Conservation (phyloP, 2,797 vertebrate genomes). For the Betta splendens region DNA sequence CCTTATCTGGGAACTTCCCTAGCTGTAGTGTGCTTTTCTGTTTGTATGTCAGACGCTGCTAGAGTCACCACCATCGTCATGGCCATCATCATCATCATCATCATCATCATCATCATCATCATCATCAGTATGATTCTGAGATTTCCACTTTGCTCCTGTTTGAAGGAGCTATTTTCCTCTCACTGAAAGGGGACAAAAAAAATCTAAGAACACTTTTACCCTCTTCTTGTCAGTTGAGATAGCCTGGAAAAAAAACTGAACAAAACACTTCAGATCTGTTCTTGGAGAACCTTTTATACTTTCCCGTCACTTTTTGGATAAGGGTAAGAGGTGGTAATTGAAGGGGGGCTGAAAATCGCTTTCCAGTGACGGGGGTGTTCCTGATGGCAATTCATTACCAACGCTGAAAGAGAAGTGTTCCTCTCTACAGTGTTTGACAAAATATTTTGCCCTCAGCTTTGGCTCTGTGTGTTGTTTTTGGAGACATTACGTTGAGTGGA, state of each 20-base stretch:
- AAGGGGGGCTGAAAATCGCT: slow-evolving; percentile 45
- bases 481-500: slow-evolving; percentile 6
- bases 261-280: slow-evolving; percentile 40
- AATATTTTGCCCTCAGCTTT: slow-evolving; percentile 29
- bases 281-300: slow-evolving; percentile 15
- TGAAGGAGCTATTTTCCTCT: slow-evolving; percentile 55
- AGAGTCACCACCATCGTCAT: too few relatives aligned
- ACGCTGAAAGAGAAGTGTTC: slow-evolving; percentile 12
- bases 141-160: slow-evolving; percentile 37
- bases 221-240: slow-evolving; percentile 31
- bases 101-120: slow-evolving; percentile 14
- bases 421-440: slow-evolving; percentile 18
- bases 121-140: slow-evolving; percentile 29
- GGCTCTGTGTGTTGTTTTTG: slow-evolving; percentile 18
- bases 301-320: slow-evolving; percentile 20
- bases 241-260: slow-evolving; percentile 34
- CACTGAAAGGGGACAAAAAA: slow-evolving; percentile 21
- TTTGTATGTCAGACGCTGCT: too few relatives aligned
- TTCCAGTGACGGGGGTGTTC: slow-evolving; percentile 43
- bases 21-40: too few relatives aligned
- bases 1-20: too few relatives aligned
- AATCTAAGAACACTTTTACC: slow-evolving; percentile 27
- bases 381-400: slow-evolving; percentile 45
- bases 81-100: too few relatives aligned
- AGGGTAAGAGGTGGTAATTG: slow-evolving; percentile 40